Base-by-base conservation (phyloP, 2,113 vertebrate species). In the Dasyprocta punctata region DNA sequence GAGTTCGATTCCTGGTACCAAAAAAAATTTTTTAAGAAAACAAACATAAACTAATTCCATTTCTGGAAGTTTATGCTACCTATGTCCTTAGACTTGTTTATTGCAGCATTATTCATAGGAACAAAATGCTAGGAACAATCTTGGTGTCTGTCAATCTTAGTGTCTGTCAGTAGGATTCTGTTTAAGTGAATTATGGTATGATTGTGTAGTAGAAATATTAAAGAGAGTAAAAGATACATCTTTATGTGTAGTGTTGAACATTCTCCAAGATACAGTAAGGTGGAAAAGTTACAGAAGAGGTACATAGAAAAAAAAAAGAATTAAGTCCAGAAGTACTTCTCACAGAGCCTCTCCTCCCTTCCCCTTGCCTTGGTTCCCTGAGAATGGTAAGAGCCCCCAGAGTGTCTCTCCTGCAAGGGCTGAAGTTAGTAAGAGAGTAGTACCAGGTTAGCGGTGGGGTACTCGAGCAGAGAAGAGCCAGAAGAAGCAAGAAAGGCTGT, bases 251-350 rank as follows among this genome's bases (percentile, higher is more conserved):
- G 78, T 44, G 38, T 49, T 41, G 17, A 82, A 89, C 38, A 47
- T 47, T 94, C 20, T 94, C 47, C 47, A 94, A 71, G 36, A 22
- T 80, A 30, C 4, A 60, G 17, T 47, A 81, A 93, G 30, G 80
- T 16, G 67, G 65, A 73, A 86, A 38, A 71, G 77, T 58, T 38
- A 33, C 36, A 82, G 67, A 93, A 47, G 44, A 52, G 11, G 22
- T 47, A 22, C 56, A 73, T 65, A 67, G 54, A 17, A 80, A 81
- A 80, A 81, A 81, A 28, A 61, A 85, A 65, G 13, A 19, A 44
- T 77, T 56, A 56, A 81, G 28, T 78, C 96, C 73, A 90, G 75
- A 92, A 94, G 83, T 95, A 36, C 3, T 73, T 87, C 80, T 95
- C 52, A 60, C 58, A 92, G 75, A 85, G 33, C 56, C 63, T 56